A percentile compares a stretch with the other conserved stretches of the same genome.
Conservation (phyloP, 2,113 vertebrate genomes). For the Nibea coibor region DNA sequence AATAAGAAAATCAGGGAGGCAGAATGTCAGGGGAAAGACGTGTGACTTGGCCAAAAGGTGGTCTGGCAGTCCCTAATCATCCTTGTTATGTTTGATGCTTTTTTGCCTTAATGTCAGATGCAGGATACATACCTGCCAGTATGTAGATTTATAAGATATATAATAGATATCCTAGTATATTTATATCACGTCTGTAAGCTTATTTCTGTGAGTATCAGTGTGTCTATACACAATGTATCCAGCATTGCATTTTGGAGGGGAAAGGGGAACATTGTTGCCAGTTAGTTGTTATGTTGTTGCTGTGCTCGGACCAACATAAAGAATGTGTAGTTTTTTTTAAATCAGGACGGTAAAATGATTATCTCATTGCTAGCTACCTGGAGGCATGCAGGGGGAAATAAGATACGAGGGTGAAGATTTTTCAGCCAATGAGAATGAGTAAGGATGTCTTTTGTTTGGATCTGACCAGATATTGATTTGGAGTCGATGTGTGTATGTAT, state of each 20-base stretch:
- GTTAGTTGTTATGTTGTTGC: conserved; percentile 58
- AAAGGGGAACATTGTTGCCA: conserved; percentile 62
- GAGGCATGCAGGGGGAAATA: conserved; percentile 25
- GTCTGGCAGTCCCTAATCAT: conserved; percentile 73
- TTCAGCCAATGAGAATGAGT: conserved; percentile 19
- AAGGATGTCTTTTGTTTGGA: conserved; percentile 30
- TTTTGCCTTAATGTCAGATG: conserved; percentile 85
- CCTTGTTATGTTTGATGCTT: conserved; percentile 81
- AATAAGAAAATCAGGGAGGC: conserved; percentile 67
- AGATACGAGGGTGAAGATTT: conserved; percentile 10
- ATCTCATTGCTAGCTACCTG: conserved; percentile 49
- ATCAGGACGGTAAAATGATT: conserved; percentile 51
- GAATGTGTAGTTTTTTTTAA: conserved; percentile 76
- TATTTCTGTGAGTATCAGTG: conserved; percentile 76
- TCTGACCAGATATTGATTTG: conserved; percentile 31
- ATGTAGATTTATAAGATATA: conserved; percentile 81
- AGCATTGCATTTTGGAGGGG: conserved; percentile 67
- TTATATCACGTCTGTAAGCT: conserved; percentile 80
- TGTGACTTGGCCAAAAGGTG: conserved; percentile 56
- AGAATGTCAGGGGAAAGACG: conserved; percentile 67
- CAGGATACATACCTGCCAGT: conserved; percentile 80
- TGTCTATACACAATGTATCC: conserved; percentile 75
- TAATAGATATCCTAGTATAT: conserved; percentile 80
- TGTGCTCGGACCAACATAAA: conserved; percentile 72
- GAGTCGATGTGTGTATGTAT: conserved; percentile 11